Conservation (phyloP, 2,797 vertebrate genomes). For the Labeo calbasu region DNA sequence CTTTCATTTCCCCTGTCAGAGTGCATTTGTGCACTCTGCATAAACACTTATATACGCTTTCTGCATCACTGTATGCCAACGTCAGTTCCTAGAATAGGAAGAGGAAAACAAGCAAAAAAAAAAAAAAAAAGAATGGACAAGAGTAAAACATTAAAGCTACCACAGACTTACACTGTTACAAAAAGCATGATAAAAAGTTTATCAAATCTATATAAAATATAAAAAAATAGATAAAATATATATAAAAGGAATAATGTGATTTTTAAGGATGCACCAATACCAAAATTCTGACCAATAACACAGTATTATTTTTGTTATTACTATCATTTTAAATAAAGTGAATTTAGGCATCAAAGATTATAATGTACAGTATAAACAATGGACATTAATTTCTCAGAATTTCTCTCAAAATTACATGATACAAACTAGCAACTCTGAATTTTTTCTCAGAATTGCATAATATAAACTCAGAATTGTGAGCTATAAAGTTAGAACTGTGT, state of each 20-base stretch:
- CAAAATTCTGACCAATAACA: not conserved
- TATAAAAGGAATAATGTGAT: not conserved
- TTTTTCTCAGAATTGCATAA: too few species aligned
- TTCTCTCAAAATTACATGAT: too few species aligned
- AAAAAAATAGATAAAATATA: not conserved
- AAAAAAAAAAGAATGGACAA: not conserved
- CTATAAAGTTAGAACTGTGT: too few species aligned
- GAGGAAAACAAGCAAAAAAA: not conserved
- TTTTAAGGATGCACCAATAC: not conserved
- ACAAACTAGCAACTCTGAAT: too few species aligned
- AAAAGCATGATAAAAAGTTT: not conserved
- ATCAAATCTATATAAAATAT: not conserved
- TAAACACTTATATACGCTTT: slow-evolving; percentile 29
- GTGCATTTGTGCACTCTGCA: slow-evolving; percentile 65
- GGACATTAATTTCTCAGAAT: not conserved
- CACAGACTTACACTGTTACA: not conserved
- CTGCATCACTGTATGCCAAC: slow-evolving; percentile 5
- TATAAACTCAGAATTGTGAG: too few species aligned
- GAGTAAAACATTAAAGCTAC: not conserved
- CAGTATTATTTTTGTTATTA: not conserved
- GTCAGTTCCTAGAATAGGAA: not conserved
- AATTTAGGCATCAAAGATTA: not conserved
- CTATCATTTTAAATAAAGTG: not conserved
- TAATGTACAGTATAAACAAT: not conserved
- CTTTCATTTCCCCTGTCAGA: slow-evolving; percentile 74